Evolutionary conservation across 2,113 vertebrate genomes (phyloP), one percentile per base, ranked within the genome.

Genomic region (Syngnathus floridae): DNA sequence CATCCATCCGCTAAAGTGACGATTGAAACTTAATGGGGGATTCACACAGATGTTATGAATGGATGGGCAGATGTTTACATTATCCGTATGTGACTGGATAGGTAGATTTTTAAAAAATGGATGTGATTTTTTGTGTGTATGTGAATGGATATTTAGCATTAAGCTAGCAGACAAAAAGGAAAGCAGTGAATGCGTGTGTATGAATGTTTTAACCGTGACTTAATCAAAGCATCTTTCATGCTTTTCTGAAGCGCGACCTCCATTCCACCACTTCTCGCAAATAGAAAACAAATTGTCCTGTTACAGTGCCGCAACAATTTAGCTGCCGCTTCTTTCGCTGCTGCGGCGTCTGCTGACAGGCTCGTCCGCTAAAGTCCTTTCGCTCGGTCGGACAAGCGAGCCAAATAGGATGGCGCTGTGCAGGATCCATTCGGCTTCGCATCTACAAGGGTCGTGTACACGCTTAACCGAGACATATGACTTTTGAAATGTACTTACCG

Each of bases 271-370:
- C 41, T 79, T 77, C 66, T 71, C 68, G 55, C 66, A 78, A 73
- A 65, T 68, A 62, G 67, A 75, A 84, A 83, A 76, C 69, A 48
- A 78, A 80, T 74, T 80, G 75, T 78, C 80, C 82, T 74, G 82
- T 74, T 71, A 81, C 78, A 81, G 81, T 73, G 65, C 21, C 17
- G 62, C 65, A 72, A 66, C 61, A 74, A 61, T 77, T 73, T 67
- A 66, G 73, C 13, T 49, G 40, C 71, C 68, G 52, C 65, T 62
- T 37, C 57, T 66, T 66, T 45, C 14, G 54, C 26, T 16, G 54
- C 66, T 38, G 71, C 75, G 74, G 70, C 77, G 73, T 66, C 67
- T 67, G 67, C 73, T 74, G 77, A 83, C 74, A 79, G 31, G 68
- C 16, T 55, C 62, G 81, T 69, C 74, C 36, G 73, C 80, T 71